A percentile compares a stretch with the other conserved stretches of the same genome.
Conservation (phyloP, 2,888 invertebrate species). For the Platypus cylindrus region DNA sequence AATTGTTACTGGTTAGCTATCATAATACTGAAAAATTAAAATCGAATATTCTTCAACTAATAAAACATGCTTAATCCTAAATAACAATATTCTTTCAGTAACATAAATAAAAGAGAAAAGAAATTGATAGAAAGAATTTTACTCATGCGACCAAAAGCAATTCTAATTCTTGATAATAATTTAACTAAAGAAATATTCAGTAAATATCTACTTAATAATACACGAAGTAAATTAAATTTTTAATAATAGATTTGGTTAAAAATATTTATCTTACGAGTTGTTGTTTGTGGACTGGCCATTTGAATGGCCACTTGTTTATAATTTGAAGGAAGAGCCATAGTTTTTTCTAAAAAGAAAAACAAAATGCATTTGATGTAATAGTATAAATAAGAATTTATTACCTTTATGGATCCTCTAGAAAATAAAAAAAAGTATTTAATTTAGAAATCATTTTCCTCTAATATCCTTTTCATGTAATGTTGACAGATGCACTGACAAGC, state of each 20-base stretch:
- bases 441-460: no score
- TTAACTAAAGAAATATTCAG: slow-evolving; percentile 14
- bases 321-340: slow-evolving; percentile 70
- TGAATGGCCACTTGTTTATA: slow-evolving; percentile 75
- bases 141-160: slow-evolving; percentile 28
- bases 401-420: no score
- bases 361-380: no score
- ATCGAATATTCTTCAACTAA: slow-evolving; percentile 5
- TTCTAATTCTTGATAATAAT: slow-evolving; percentile 18
- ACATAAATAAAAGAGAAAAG: slow-evolving; percentile 1
- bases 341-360: slow-evolving; percentile 2
- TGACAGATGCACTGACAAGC: no score
- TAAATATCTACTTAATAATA: slow-evolving; percentile 8
- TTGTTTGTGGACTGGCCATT: slow-evolving; percentile 54
- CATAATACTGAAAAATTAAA: slow-evolving; percentile 3
- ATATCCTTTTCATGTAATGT: no score
- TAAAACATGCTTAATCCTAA: slow-evolving; percentile 9
- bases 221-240: slow-evolving; percentile 2
- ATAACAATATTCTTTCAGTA: slow-evolving; percentile 3
- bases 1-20: slow-evolving; percentile 7
- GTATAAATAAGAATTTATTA: no score
- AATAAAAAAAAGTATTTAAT: no score
- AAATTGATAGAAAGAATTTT: slow-evolving; percentile 7
- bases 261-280: slow-evolving; percentile 53
- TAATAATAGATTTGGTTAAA: slow-evolving; percentile 1